Evolutionary conservation across 2,113 vertebrate genomes (phyloP).

Genomic region (Pipra filicauda): DNA sequence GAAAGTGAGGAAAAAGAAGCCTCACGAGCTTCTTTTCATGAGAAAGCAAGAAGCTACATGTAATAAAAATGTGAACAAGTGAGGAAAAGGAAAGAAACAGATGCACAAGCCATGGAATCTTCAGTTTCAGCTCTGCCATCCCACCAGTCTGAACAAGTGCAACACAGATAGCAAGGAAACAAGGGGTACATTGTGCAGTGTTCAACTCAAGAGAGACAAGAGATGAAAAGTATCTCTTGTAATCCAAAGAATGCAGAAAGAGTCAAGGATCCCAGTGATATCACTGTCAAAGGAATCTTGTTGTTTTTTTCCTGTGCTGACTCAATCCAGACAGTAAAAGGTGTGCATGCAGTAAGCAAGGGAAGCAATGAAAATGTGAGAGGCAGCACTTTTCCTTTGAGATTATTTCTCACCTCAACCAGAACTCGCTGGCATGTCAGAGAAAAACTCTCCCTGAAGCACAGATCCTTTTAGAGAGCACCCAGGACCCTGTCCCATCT

Average conservation of each 20-base stretch:
- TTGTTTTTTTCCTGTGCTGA: neutral
- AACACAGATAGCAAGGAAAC: neutral
- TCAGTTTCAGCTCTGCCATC: neutral
- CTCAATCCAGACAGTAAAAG: neutral
- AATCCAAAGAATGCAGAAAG: constrained; percentile 21
- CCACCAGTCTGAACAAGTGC: neutral
- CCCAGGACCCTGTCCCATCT: neutral
- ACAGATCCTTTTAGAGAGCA: neutral
- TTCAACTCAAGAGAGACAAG: neutral
- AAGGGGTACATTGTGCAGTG: constrained; percentile 5
- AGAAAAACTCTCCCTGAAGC: neutral
- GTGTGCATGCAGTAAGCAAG: neutral
- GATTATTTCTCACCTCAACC: neutral
- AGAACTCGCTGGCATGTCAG: rapidly evolving
- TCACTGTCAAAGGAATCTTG: neutral
- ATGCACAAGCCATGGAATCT: neutral
- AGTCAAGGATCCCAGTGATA: neutral
- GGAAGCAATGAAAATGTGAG: neutral
- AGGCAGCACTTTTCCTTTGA: neutral
- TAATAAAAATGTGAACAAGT: neutral
- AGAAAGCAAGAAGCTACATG: neutral
- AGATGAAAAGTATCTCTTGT: neutral
- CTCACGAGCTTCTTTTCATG: neutral
- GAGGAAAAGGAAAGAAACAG: neutral
- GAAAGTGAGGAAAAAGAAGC: neutral